Percentiles rank a stretch among this genome's conserved stretches.
Evolutionary conservation across 2,888 invertebrate genomes (phyloP).

Genomic region (Chloroclysta siterata): DNA sequence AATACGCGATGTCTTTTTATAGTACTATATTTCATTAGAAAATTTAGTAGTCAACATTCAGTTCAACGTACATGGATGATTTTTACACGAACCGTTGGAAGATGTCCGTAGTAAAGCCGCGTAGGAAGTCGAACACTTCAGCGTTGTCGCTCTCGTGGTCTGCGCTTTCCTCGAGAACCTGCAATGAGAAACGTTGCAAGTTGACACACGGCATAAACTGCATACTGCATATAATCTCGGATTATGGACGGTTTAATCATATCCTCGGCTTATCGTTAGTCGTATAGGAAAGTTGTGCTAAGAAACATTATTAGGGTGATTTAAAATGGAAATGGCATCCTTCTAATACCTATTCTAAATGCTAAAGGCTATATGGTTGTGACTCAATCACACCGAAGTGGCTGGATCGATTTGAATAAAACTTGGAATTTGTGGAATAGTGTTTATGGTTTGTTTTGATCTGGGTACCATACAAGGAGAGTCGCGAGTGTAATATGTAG

Average conservation of each 20-base stretch:
- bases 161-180: slow-evolving; percentile 53
- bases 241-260: slow-evolving; percentile 31
- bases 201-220: slow-evolving; percentile 25
- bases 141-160: slow-evolving; percentile 59
- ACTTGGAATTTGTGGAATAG: no score
- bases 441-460: no score
- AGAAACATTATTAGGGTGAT: slow-evolving; percentile 5
- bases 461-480: no score
- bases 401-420: no score
- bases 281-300: slow-evolving; percentile 7
- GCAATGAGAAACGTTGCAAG: slow-evolving; percentile 46
- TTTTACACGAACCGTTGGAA: slow-evolving; percentile 70
- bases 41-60: slow-evolving; percentile 24
- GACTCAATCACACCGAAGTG: no score
- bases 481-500: no score
- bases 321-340: slow-evolving; percentile 13
- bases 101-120: slow-evolving; percentile 75
- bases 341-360: background rate
- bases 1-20: slow-evolving; percentile 25
- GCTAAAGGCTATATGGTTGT: no score
- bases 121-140: slow-evolving; percentile 73
- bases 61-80: slow-evolving; percentile 21
- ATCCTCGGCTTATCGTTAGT: slow-evolving; percentile 18
- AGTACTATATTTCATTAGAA: slow-evolving; percentile 18
- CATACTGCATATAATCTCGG: slow-evolving; percentile 28